Conservation (phyloP, 2,888 invertebrate species). For the Tenthredo scrophulariae region DNA sequence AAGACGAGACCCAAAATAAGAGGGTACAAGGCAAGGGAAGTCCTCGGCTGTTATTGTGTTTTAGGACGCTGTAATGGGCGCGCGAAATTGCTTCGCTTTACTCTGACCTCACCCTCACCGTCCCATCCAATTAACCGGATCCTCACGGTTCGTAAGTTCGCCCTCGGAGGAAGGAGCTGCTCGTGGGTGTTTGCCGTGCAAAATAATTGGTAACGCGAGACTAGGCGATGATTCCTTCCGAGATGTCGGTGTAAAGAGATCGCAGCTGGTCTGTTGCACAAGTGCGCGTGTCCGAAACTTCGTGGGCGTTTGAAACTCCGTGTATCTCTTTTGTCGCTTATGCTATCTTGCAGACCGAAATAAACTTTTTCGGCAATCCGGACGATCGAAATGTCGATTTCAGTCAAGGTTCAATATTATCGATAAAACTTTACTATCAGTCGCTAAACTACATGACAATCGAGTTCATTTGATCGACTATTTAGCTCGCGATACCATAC, state of each 20-base stretch:
- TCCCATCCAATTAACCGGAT: conserved; percentile 53
- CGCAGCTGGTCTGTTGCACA: not conserved
- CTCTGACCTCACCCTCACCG: conserved; percentile 47
- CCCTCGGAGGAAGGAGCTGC: conserved; percentile 30
- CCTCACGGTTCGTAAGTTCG: conserved; percentile 49
- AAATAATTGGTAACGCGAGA: conserved; percentile 56
- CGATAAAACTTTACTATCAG: not conserved
- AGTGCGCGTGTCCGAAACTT: not conserved
- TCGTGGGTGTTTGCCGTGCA: conserved; percentile 48
- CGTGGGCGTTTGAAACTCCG: conserved; percentile 27
- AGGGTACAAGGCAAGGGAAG: conserved; percentile 9
- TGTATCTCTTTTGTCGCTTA: not conserved
- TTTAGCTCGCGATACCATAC: not conserved
- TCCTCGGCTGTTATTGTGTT: conserved; percentile 41
- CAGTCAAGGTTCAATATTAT: not conserved
- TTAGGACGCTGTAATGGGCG: conserved; percentile 50
- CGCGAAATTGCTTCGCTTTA: conserved; percentile 49
- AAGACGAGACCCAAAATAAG: conserved; percentile 17
- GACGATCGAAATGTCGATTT: not conserved
- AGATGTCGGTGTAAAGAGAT: conserved; percentile 29
- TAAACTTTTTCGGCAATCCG: too few species aligned
- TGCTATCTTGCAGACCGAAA: too few species aligned
- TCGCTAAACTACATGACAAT: not conserved
- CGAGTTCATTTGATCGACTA: not conserved
- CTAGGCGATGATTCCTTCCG: conserved; percentile 49